Percentiles rank a stretch among this genome's conserved stretches.
phyloP scores from a whole-genome alignment of 2,113 vertebrate species.

The Atlantisia rogersi region DNA sequence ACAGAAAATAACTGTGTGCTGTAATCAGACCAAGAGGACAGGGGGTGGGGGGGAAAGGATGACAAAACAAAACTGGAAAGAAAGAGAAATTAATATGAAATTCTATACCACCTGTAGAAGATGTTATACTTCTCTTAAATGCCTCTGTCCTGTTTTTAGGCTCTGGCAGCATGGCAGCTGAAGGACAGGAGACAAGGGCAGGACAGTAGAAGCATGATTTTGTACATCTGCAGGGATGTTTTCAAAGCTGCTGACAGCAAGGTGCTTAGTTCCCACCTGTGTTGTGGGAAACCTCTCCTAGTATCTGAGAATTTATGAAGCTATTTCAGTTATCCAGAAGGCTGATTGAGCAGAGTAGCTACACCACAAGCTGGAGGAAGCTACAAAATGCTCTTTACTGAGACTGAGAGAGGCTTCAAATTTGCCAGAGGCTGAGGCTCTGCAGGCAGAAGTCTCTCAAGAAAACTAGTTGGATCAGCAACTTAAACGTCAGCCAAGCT shows the following conservation, averaged over 20 bases:
- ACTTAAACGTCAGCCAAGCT: not conserved
- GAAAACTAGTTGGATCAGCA: not conserved
- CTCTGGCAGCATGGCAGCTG: not conserved
- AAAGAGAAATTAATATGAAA: not conserved
- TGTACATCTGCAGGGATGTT: not conserved
- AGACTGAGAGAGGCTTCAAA: not conserved
- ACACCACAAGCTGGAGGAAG: not conserved
- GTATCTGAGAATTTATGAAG: not conserved
- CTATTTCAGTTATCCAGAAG: not conserved
- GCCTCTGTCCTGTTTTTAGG: not conserved
- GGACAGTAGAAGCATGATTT: not conserved
- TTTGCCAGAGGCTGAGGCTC: not conserved
- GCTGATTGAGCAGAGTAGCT: not conserved
- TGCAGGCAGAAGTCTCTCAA: not conserved
- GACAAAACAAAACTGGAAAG: not conserved
- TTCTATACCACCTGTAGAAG: not conserved
- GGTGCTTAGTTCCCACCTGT: not conserved
- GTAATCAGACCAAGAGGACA: not conserved
- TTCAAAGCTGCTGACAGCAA: not conserved
- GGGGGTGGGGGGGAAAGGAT: not conserved
- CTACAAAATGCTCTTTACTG: not conserved
- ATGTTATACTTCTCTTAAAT: not conserved
- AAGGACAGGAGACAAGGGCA: not conserved
- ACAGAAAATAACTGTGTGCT: not conserved
- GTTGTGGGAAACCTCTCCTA: not conserved